Evolutionary conservation across 2,113 vertebrate species (phyloP), one percentile per base, ranked within the genome.

Genomic region (Oxyruncus cristatus): DNA sequence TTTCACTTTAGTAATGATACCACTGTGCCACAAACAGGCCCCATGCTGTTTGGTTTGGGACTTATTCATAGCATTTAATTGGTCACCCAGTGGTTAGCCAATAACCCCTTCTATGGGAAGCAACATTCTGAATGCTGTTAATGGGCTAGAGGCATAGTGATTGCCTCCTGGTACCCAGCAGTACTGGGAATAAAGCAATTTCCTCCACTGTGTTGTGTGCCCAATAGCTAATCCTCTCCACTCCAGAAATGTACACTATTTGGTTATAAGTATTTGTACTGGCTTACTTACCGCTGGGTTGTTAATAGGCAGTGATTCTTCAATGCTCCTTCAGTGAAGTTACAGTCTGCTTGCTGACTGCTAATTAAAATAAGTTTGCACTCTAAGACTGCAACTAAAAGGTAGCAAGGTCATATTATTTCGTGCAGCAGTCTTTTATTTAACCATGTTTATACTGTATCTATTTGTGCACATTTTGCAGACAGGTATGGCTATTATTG

Each of bases 21-120:
- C 97, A 98, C 98, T 98, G 98, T 98, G 98, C 98, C 98, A 98
- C 98, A 98, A 98, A 98, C 98, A 98, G 98, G 98, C 98, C 97
- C 95, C 98, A 98, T 98, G 98, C 98, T 98, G 98, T 98, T 98
- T 98, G 98, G 98, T 98, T 98, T 98, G 98, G 98, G 98, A 98
- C 98, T 98, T 98, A 98, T 98, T 98, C 98, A 98, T 98, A 98
- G 98, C 98, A 98, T 98, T 98, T 98, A 98, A 98, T 98, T 98
- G 98, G 98, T 98, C 98, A 98, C 98, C 98, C 98, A 98, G 98
- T 98, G 98, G 98, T 98, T 98, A 98, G 98, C 98, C 98, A 98
- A 98, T 98, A 98, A 98, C 98, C 98, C 98, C 98, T 98, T 98
- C 98, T 97, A 98, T 98, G 98, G 97, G 97, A 98, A 98, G 98